phyloP scores from a whole-genome alignment of 2,113 vertebrate genomes.

The Hemiprocne comata region DNA sequence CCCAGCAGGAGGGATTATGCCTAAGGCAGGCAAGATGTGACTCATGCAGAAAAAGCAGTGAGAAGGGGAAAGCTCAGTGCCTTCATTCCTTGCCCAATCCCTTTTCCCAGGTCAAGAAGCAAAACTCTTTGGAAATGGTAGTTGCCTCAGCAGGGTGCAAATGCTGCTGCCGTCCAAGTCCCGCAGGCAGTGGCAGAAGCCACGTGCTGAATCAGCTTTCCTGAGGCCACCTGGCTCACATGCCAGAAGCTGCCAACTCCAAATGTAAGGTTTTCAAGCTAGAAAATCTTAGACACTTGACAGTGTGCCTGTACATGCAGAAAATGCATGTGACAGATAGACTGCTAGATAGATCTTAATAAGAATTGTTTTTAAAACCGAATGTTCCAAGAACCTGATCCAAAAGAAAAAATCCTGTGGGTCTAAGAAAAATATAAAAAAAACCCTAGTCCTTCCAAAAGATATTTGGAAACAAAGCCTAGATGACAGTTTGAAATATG shows the following conservation, averaged over 20 bases:
- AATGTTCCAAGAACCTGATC: neutral
- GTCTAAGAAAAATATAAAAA: neutral
- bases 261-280: slow-evolving; percentile 14
- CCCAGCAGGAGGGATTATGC: slow-evolving; percentile 19
- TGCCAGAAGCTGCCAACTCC: slow-evolving; percentile 20
- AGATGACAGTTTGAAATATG: neutral
- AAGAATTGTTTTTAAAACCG: slow-evolving; percentile 22
- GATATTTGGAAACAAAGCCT: neutral
- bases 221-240: slow-evolving; percentile 41
- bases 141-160: slow-evolving; percentile 11
- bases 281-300: slow-evolving; percentile 8
- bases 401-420: slow-evolving; percentile 10
- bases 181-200: slow-evolving; percentile 11
- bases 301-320: neutral
- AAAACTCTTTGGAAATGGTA: neutral
- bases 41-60: neutral
- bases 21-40: neutral
- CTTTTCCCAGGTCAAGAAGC: slow-evolving; percentile 35
- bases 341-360: neutral
- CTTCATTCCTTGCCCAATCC: neutral
- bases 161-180: slow-evolving; percentile 3
- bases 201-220: slow-evolving; percentile 40
- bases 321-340: slow-evolving; percentile 26
- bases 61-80: neutral
- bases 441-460: neutral